Evolutionary conservation across 1,140 invertebrate species (phyloP).

Genomic region (Bombus breviceps): DNA sequence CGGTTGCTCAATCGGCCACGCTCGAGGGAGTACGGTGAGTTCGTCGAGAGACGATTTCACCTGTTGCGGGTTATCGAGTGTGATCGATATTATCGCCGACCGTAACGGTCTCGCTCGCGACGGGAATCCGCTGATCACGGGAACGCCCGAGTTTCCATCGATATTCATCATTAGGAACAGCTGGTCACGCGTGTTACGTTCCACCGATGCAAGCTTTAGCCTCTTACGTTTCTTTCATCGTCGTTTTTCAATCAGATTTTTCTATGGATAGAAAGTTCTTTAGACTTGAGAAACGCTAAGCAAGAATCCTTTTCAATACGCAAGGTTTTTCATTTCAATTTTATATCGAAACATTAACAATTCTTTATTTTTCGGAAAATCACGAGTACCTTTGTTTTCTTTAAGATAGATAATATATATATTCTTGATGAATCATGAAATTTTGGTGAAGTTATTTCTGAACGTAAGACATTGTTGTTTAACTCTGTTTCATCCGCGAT

Average conservation of each 20-base stretch:
- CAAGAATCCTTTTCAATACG: too few species aligned
- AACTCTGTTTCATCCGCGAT: too few species aligned
- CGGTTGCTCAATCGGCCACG: conserved; percentile 62
- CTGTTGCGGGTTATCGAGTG: conserved; percentile 32
- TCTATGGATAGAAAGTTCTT: too few species aligned
- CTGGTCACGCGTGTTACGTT: not conserved
- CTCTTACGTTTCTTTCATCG: not conserved
- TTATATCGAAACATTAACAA: too few species aligned
- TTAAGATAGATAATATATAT: too few species aligned
- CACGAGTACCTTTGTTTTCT: too few species aligned
- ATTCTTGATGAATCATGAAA: too few species aligned
- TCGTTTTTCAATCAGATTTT: not conserved
- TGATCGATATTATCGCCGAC: conserved; percentile 47
- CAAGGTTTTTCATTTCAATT: too few species aligned
- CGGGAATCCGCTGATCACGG: conserved; percentile 4
- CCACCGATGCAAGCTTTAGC: not conserved
- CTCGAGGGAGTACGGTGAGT: conserved; percentile 32
- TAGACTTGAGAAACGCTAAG: too few species aligned
- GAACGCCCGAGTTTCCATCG: not conserved
- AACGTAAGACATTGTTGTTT: too few species aligned
- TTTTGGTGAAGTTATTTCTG: too few species aligned
- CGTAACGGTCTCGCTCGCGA: conserved; percentile 38
- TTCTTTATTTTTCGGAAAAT: too few species aligned
- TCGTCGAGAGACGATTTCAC: conserved; percentile 43
- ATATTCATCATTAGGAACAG: not conserved